Conservation (phyloP, 2,797 vertebrate species). For the Rhinoraja longicauda region DNA sequence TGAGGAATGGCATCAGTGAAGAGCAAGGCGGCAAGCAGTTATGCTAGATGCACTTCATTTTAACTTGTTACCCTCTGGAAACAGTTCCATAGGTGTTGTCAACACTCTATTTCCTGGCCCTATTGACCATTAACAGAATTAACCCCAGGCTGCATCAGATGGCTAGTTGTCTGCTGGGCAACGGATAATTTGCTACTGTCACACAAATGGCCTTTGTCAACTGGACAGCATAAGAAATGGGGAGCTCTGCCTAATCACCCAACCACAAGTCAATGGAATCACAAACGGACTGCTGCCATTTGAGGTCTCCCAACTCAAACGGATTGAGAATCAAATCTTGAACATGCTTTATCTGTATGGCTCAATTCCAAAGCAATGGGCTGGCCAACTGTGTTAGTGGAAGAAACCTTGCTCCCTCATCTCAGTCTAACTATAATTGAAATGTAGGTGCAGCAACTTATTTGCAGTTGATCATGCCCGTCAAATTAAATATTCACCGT, state of each 20-base stretch:
- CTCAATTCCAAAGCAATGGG: no score
- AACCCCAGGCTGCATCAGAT: not conserved
- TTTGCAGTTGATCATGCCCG: not conserved
- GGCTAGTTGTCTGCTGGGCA: not conserved
- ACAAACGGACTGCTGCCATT: not conserved
- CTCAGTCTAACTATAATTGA: not conserved
- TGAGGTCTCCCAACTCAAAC: not conserved
- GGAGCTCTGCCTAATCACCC: not conserved
- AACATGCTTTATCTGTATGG: not conserved
- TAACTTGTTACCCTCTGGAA: not conserved
- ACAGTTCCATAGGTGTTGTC: not conserved
- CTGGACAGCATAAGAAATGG: not conserved
- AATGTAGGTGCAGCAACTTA: not conserved
- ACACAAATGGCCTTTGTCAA: not conserved
- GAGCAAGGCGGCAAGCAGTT: not conserved
- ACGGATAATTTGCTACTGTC: not conserved
- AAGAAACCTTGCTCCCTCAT: not conserved
- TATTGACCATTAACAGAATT: not conserved
- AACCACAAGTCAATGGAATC: not conserved
- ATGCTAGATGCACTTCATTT: not conserved
- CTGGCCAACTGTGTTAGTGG: not conserved
- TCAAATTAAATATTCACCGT: not conserved
- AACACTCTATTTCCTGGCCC: not conserved
- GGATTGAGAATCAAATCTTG: not conserved
- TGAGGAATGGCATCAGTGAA: not conserved